A percentile compares a stretch with the other conserved stretches of the same genome.
Conservation (phyloP, 2,113 vertebrate genomes). For the Alaudala cheleensis region DNA sequence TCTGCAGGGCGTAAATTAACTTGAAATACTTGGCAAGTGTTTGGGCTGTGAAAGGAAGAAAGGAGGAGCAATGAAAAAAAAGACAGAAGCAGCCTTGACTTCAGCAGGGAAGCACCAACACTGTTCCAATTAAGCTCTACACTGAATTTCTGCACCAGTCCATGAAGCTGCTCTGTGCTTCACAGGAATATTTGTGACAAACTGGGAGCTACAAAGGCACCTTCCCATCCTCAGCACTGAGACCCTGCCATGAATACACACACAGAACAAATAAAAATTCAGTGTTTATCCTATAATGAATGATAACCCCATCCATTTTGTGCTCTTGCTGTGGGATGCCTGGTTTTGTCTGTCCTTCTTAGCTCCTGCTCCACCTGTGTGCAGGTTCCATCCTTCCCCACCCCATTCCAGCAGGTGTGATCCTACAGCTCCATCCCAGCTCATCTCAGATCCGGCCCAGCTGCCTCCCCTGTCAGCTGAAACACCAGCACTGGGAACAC, state of each 20-base stretch:
- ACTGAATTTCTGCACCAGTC: background rate
- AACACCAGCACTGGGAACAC: background rate
- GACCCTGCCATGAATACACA: background rate
- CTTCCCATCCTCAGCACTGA: background rate
- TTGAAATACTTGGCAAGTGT: background rate
- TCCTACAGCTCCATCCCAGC: background rate
- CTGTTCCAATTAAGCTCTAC: background rate
- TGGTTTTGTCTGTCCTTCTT: background rate
- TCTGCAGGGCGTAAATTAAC: background rate
- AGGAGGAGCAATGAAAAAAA: background rate
- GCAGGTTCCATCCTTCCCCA: background rate
- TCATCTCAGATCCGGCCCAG: background rate
- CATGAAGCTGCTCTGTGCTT: background rate
- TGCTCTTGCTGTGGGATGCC: background rate
- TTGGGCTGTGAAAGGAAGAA: background rate
- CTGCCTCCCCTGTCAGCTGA: background rate
- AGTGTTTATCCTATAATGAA: background rate
- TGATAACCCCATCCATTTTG: too few species aligned
- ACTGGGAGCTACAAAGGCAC: background rate
- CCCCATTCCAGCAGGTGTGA: fast-evolving
- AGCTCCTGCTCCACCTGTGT: background rate
- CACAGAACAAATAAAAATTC: background rate
- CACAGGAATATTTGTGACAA: background rate
- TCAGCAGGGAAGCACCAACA: background rate
- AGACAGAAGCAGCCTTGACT: background rate